Percentiles rank a stretch among this genome's conserved stretches.
Conservation (phyloP, 1,140 invertebrate genomes). For the Rhynchophorus ferrugineus region DNA sequence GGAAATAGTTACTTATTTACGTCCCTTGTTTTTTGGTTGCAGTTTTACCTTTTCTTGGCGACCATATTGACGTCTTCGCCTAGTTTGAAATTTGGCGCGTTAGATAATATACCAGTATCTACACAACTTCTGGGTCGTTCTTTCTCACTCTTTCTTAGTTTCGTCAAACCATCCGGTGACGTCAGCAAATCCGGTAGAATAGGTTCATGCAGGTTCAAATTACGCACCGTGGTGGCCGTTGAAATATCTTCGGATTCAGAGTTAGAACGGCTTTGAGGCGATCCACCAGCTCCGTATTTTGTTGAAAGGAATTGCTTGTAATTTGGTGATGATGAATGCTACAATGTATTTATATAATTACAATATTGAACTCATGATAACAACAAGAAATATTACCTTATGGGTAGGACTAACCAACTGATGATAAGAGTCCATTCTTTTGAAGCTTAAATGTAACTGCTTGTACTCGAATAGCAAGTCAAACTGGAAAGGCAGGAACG, state of each 20-base stretch:
- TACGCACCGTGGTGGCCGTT: conserved; percentile 33
- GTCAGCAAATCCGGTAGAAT: conserved; percentile 47
- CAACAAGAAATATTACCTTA: conserved; percentile 29
- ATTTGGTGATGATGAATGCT: conserved; percentile 26
- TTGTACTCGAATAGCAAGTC: conserved; percentile 75
- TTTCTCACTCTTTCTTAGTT: conserved; percentile 44
- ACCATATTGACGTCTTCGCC: conserved; percentile 50
- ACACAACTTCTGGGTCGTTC: conserved; percentile 61
- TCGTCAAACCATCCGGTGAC: conserved; percentile 46
- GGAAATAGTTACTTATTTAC: too few relatives aligned
- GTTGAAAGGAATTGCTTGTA: conserved; percentile 49
- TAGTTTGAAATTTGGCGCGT: conserved; percentile 43
- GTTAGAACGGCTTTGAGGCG: conserved; percentile 47
- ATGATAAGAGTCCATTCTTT: conserved; percentile 50
- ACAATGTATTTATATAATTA: conserved; percentile 9
- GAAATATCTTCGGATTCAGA: conserved; percentile 41
- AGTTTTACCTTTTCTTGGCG: conserved; percentile 49
- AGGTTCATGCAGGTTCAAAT: conserved; percentile 38
- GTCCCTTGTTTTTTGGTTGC: not conserved
- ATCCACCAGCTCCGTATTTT: conserved; percentile 46
- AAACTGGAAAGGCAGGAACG: conserved; percentile 68
- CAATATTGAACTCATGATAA: not conserved
- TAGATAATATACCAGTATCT: conserved; percentile 44
- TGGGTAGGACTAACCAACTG: conserved; percentile 36
- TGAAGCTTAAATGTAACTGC: conserved; percentile 67